Evolutionary conservation across 1,140 invertebrate species (phyloP).

Genomic region (Nautilus pompilius): DNA sequence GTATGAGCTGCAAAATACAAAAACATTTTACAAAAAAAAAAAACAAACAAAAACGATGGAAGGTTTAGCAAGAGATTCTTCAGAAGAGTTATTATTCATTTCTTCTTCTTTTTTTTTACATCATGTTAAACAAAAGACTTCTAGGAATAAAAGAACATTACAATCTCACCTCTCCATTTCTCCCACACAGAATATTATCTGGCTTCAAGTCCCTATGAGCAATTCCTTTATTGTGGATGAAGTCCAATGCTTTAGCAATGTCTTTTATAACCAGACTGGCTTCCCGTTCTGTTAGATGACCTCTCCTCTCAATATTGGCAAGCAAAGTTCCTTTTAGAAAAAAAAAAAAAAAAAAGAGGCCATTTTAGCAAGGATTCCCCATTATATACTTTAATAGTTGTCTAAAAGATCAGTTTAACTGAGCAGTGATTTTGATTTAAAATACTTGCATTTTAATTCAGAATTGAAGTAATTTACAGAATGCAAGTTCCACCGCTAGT

Average conservation of each 20-base stretch:
- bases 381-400: no score
- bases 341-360: conserved; percentile 1
- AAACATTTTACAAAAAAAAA: neutral
- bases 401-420: no score
- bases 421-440: no score
- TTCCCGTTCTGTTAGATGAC: conserved; percentile 91
- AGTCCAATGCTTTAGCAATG: conserved; percentile 89
- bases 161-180: conserved; percentile 65
- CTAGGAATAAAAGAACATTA: neutral
- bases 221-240: conserved; percentile 87
- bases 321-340: conserved; percentile 63
- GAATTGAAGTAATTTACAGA: no score
- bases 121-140: no score
- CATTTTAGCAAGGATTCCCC: neutral
- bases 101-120: no score
- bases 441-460: no score
- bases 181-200: conserved; percentile 95
- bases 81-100: no score
- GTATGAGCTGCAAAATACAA: conserved; percentile 63
- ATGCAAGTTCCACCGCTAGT: no score
- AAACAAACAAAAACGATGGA: neutral
- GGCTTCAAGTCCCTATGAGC: conserved; percentile 93
- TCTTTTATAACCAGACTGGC: conserved; percentile 90
- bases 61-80: neutral
- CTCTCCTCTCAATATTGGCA: conserved; percentile 85